Evolutionary conservation across 2,113 vertebrate species (phyloP), one percentile per base, ranked within the genome.

Genomic region (Periophthalmus modestus): DNA sequence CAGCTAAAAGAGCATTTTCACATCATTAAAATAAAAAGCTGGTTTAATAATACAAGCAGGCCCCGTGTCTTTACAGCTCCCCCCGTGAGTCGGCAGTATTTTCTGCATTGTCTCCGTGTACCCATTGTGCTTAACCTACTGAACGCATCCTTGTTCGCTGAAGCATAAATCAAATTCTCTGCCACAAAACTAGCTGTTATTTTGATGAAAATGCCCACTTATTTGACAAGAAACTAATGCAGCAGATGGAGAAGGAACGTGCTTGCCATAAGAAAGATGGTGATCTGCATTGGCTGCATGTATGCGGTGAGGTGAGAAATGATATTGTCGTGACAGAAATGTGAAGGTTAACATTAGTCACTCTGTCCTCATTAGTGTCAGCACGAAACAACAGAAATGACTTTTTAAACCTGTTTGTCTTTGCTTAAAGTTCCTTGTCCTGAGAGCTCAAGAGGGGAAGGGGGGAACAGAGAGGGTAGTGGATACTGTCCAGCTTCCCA

Each of bases 311-410:
- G 68, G 52, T 71, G 71, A 81, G 39, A 18, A 39, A 72, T 69
- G 72, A 77, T 72, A 63, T 75, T 21, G 73, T 39, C 9, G 67
- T 70, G 66, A 78, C 71, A 69, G 63, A 57, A 73, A 71, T 71
- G 52, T 82, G 69, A 81, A 68, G 73, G 61, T 86, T 75, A 57
- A 24, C 68, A 80, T 82, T 54, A 58, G 61, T 82, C 82, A 77
- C 69, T 71, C 46, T 77, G 7, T 36, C 73, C 73, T 75, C 39
- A 81, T 71, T 72, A 70, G 66, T 67, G 71, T 63, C 66, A 34
- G 61, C 58, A 68, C 18, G 46, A 62, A 68, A 72, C 24, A 69
- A 66, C 63, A 74, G 34, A 69, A 78, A 80, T 57, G 5, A 24
- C 71, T 79, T 74, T 66, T 76, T 62, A 68, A 84, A 74, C 66